A percentile compares a stretch with the other conserved stretches of the same genome.
These are phyloP conservation scores for Rousettus leschenaultii DNA, from an alignment of 2,113 vertebrate genomes.

Conservation along the genomic window DNA sequence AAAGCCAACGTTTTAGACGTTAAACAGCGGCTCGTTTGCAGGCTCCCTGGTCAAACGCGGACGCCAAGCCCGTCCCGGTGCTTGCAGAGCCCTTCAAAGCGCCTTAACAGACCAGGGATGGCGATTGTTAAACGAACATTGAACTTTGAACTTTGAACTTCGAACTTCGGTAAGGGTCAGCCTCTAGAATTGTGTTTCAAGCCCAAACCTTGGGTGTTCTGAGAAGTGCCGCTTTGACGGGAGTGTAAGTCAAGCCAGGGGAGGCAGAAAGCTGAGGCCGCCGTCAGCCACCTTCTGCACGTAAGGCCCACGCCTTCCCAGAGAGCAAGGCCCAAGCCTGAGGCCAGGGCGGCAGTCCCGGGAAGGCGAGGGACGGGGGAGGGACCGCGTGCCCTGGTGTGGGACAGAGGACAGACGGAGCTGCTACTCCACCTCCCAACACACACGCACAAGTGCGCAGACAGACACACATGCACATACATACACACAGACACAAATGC, in stretches of 20 bases:
- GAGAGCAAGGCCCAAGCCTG: background rate
- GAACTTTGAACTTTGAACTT: background rate
- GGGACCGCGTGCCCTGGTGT: background rate
- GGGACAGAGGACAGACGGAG: background rate
- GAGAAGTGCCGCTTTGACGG: background rate
- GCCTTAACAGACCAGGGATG: accelerated
- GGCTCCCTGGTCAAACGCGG: background rate
- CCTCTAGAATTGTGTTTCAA: background rate
- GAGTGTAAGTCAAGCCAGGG: accelerated
- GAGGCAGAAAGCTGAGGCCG: accelerated
- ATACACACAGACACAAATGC: background rate
- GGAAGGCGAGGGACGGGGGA: background rate
- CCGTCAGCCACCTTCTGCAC: background rate
- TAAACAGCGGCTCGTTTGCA: accelerated
- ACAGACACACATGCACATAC: background rate
- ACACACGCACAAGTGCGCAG: background rate
- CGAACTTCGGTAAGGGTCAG: background rate
- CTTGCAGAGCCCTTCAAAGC: too few species aligned
- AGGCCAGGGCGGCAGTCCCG: background rate
- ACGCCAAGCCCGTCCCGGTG: accelerated
- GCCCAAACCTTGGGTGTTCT: background rate
- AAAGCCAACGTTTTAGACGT: background rate
- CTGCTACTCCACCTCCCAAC: background rate
- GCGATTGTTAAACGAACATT: background rate
- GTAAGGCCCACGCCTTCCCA: too few species aligned